These are phyloP conservation scores for Peromyscus melanophrys DNA, from an alignment of 2,797 vertebrate genomes.

Conservation along the genomic window DNA sequence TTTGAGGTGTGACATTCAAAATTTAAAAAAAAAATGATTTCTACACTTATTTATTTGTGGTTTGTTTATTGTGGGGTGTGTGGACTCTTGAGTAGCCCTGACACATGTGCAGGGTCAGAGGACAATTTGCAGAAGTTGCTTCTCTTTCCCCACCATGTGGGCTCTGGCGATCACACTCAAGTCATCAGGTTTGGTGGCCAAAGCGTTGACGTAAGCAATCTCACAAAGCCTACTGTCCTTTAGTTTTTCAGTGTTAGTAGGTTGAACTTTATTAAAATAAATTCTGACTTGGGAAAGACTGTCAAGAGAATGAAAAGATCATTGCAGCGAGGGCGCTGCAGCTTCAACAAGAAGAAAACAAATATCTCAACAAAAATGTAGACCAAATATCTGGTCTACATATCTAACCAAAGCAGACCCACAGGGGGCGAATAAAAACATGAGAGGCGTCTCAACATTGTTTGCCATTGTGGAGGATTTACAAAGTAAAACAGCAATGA, in stretches of 20 bases:
- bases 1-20: neutral
- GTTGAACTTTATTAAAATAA: neutral
- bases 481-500: neutral
- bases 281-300: neutral
- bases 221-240: no score
- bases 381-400: neutral
- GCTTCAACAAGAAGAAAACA: neutral
- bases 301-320: neutral
- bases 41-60: neutral
- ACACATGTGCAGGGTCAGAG: neutral
- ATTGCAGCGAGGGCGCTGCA: neutral
- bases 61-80: neutral
- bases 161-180: neutral
- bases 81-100: no score
- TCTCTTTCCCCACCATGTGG: neutral
- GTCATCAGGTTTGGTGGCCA: neutral
- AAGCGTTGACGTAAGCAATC: neutral
- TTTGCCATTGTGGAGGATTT: neutral
- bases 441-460: neutral
- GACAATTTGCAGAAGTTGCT: neutral
- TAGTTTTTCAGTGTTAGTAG: neutral
- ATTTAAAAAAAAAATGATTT: neutral
- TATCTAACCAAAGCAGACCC: neutral
- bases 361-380: neutral
- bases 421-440: neutral